Evolutionary conservation across 2,888 invertebrate species (phyloP), one percentile per base, ranked within the genome.

Genomic region (Nemurella pictetii): DNA sequence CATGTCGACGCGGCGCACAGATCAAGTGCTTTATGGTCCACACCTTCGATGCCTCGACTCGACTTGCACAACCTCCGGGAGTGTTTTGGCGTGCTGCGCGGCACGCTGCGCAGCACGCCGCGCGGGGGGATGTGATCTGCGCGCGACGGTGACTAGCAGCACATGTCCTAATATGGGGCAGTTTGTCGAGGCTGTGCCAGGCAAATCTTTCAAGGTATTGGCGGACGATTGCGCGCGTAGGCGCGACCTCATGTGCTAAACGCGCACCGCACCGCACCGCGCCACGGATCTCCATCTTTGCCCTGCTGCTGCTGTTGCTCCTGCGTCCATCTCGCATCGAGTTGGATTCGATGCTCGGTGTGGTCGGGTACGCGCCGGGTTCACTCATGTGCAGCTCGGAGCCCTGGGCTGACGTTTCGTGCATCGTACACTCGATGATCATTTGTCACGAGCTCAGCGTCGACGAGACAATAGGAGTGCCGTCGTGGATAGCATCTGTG

Each of bases 381-480:
- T 36, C 80, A 35, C 75, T 75, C 27, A 75, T 28, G 28, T 27
- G 26, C 27, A 9, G 75, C 28, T 27, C 75, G 26, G 9, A n/a
- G 75, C 28, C 15, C 75, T 9, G 7, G 28, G 15, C 75, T 75
- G 75, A 75, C 75, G 75, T 75, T 75, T 75, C 75, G 28, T 28
- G 75, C 75, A 75, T 75, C 5, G 4, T 25, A 75, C 75, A 20
- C 75, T 9, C 75, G 20, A n/a, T 75, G 26, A 28, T 75, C 87
- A 89, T 82, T 88, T 87, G 85, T 85, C n/a, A 55, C 29, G 35
- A 85, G 77, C n/a, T 29, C 82, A 73, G 75, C 80, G 84, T 86
- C 87, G 86, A 2, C 55, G 55, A 55, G 55, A 20, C 55, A 55
- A 55, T 55, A 20, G 55, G 55, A 55, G 55, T 12, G 55, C 12